Base-by-base conservation (phyloP, 2,797 vertebrate genomes). In the Propithecus perrieri region DNA sequence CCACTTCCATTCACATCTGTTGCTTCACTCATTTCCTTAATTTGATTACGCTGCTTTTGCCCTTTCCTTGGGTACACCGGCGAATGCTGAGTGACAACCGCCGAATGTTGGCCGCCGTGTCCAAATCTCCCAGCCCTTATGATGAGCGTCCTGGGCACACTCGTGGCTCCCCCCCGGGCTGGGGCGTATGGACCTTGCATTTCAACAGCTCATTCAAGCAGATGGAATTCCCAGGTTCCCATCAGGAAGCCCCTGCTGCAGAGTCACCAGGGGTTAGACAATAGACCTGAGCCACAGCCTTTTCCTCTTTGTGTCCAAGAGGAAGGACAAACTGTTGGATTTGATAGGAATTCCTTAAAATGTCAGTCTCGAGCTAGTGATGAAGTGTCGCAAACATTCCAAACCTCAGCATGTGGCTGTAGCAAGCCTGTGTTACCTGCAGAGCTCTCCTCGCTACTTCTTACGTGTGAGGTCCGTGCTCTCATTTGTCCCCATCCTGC, bases 401-500 rank as follows among this genome's bases (percentile, higher is more conserved):
- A 5, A 61, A 4, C 4, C 35, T 72, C 55, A 1, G 0, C 41
- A 8, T 0, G 20, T 4, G 12, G 18, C 20, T 11, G 26, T 0
- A 35, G 46, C 24, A 3, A 0, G 0, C 20, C 20, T 4, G 22
- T 5, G 0, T 17, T 10, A 0, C 0, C 5, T 3, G 35, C 9
- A 50, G 46, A 18, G 0, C 15, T 33, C 30, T 46, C 12, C 67
- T 1, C 22, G 4, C 13, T 1, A 13, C 53, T 20, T 35, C 0
- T 0, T 2, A 1, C 0, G 0, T 2, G 1, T 4, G 18, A 46
- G 18, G 4, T 53, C 14, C 0, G 17, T 7, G 26, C 28, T 30
- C 43, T 18, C 38, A 1, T 30, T 3, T 9, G 5, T 24, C 8
- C 38, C 33, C 35, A 0, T 11, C 41, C 57, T 84, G 28, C 18